Conservation (phyloP, 2,797 vertebrate species). For the Chrosomus eos region DNA sequence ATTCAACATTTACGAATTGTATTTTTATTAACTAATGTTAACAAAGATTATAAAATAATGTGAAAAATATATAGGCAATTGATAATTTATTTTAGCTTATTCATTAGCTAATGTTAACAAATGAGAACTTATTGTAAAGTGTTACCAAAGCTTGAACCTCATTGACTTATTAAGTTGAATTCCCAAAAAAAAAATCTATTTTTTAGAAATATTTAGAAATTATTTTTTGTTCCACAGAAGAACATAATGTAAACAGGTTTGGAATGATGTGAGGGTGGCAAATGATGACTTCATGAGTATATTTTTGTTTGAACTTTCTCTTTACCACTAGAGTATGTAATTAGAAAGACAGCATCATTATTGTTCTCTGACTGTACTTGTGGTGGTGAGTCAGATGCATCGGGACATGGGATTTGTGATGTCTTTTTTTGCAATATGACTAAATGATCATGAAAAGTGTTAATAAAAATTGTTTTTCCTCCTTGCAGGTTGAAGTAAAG, state of each 20-base stretch:
- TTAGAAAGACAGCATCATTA: not conserved
- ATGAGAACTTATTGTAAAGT: not conserved
- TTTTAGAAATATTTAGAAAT: not conserved
- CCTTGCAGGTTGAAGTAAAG: not conserved
- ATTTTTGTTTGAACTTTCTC: conserved; percentile 1
- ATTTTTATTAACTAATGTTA: not conserved
- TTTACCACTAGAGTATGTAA: not conserved
- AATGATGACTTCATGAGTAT: conserved; percentile 2
- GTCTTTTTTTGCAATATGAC: not conserved
- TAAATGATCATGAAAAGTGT: not conserved
- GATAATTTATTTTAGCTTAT: too few species aligned
- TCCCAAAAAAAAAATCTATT: not conserved
- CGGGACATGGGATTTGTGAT: not conserved
- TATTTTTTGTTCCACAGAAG: not conserved
- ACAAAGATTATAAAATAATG: not conserved
- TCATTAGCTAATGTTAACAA: not conserved
- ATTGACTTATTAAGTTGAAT: not conserved
- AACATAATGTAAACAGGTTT: not conserved
- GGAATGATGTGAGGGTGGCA: not conserved
- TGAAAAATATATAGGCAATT: too few species aligned
- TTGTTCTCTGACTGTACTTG: conserved; percentile 14
- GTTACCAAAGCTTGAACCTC: not conserved
- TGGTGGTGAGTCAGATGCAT: not conserved
- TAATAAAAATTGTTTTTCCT: not conserved
- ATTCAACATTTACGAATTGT: not conserved